Conservation (phyloP, 1,140 invertebrate genomes). For the Trinorchestia longiramus region DNA sequence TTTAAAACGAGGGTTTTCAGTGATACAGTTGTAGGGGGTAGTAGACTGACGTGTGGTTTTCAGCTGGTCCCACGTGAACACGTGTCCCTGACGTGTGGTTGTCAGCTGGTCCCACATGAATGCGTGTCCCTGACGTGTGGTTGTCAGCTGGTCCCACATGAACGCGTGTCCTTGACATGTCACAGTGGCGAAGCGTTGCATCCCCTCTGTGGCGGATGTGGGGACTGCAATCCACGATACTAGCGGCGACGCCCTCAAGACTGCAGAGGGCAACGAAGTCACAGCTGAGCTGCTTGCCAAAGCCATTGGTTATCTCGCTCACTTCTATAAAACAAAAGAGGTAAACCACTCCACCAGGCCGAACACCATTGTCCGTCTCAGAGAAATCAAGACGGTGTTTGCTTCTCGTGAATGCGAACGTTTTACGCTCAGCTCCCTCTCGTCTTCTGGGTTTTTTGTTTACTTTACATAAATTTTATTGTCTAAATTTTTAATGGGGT, state of each 20-base stretch:
- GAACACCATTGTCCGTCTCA: neutral
- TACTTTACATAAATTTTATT: too few species aligned
- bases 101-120: too few species aligned
- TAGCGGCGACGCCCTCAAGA: conserved; percentile 24
- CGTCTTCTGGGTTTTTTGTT: too few species aligned
- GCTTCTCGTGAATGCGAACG: neutral
- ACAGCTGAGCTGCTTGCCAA: conserved; percentile 57
- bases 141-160: too few species aligned
- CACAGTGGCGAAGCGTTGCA: conserved; percentile 65
- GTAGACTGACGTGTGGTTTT: too few species aligned
- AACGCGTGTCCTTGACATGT: neutral
- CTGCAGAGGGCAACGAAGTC: conserved; percentile 26
- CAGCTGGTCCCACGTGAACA: too few species aligned
- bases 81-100: too few species aligned
- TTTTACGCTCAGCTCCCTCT: neutral
- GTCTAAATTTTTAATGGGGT: neutral
- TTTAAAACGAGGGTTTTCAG: too few species aligned
- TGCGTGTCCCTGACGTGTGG: too few species aligned
- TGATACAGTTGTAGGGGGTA: too few species aligned
- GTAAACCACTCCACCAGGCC: conserved; percentile 47
- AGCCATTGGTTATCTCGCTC: conserved; percentile 56
- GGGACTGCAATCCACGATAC: conserved; percentile 49
- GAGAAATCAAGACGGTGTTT: neutral
- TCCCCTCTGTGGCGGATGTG: conserved; percentile 59
- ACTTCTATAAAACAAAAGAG: conserved; percentile 62